Evolutionary conservation across 2,113 vertebrate genomes (phyloP), one percentile per base, ranked within the genome.

Genomic region (Sardina pilchardus): DNA sequence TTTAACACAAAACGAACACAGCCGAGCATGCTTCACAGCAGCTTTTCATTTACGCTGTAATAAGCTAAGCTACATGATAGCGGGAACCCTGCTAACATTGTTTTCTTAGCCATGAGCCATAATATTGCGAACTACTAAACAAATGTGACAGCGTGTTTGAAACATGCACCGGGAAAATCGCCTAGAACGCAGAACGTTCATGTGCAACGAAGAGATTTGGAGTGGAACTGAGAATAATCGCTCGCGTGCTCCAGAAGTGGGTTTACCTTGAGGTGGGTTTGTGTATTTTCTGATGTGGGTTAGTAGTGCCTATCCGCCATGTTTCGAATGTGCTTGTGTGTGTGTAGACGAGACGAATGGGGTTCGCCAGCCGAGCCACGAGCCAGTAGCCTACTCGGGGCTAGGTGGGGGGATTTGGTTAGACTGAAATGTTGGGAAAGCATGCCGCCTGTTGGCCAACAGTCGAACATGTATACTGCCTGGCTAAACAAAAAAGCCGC

Each of bases 241-340:
- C 30, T 78, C 12, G 36, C 71, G 39, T 36, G 71, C 34, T 34
- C 8, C 81, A 82, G 48, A 87, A 87, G 86, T 87, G 44, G 87
- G 89, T 92, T 95, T 94, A 94, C 94, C 94, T 94, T 92, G 86
- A 88, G 88, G 89, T 92, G 92, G 90, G 90, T 92, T 90, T 93
- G 85, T 92, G 88, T 93, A 91, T 93, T 90, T 93, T 92, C 93
- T 92, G 92, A 86, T 92, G 93, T 93, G 90, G 89, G 90, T 94
- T 78, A 78, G 26, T 91, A 94, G 92, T 93, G 92, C 90, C 88
- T 93, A 90, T 94, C 95, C 95, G 95, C 94, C 95, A 95, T 95
- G 91, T 95, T 94, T 94, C 89, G 85, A 34, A 81, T 86, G 83
- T 85, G 85, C 81, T 87, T 82, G 83, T 87, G 89, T 84, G 81